phyloP scores from a whole-genome alignment of 2,888 invertebrate species.

The Eubasilissa splendida region DNA sequence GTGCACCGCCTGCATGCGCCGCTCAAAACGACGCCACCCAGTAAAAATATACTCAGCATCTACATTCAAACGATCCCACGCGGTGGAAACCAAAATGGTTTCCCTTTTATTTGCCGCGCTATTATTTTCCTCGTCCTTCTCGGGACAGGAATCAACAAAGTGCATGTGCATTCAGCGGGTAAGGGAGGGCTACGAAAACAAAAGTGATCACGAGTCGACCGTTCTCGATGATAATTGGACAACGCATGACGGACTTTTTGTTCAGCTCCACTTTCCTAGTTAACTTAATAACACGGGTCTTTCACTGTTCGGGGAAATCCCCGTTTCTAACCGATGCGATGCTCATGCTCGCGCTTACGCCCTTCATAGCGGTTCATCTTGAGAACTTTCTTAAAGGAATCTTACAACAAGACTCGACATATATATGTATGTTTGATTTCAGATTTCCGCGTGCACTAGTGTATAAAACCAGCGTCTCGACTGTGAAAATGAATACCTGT shows the following conservation, averaged over 20 bases:
- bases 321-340: neutral
- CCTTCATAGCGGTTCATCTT: neutral
- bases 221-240: neutral
- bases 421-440: too few species aligned
- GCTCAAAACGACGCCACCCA: neutral
- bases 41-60: neutral
- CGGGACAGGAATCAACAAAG: neutral
- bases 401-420: too few species aligned
- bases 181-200: slow-evolving; percentile 7
- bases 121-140: neutral
- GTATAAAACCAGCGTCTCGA: too few species aligned
- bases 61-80: neutral
- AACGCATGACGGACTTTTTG: slow-evolving; percentile 6
- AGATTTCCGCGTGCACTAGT: too few species aligned
- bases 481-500: too few species aligned
- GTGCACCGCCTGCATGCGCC: slow-evolving; percentile 13
- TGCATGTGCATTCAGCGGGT: slow-evolving; percentile 3
- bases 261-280: neutral
- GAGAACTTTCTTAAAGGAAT: too few species aligned
- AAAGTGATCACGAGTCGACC: slow-evolving; percentile 5
- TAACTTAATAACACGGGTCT: neutral
- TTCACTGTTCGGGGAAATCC: slow-evolving; percentile 9
- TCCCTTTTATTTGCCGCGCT: neutral
- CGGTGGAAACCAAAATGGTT: neutral
- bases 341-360: neutral